phyloP scores from a whole-genome alignment of 2,113 vertebrate genomes.

The Lethenteron camtschaticum region DNA sequence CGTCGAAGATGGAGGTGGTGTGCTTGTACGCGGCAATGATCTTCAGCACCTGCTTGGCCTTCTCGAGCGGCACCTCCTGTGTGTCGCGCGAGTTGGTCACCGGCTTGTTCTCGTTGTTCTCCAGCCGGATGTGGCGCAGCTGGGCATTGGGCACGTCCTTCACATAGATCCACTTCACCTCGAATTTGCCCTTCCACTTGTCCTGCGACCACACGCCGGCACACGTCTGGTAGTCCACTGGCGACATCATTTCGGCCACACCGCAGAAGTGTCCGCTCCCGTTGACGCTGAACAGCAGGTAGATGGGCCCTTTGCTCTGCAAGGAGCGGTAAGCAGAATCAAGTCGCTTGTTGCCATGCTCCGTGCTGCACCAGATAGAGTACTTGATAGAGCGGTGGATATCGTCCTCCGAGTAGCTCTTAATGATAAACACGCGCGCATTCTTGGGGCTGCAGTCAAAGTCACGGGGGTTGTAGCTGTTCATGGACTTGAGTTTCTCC shows the following conservation, averaged over 20 bases:
- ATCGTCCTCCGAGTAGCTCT: constrained; percentile 93
- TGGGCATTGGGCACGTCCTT: constrained; percentile 99
- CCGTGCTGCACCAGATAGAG: constrained; percentile 95
- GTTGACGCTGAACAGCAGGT: constrained; percentile 88
- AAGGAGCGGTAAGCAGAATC: constrained; percentile 67
- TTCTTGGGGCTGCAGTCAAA: constrained; percentile 88
- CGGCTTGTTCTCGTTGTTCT: constrained; percentile 99
- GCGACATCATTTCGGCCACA: constrained; percentile 93
- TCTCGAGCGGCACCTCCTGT: constrained; percentile 96
- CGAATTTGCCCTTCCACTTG: constrained; percentile 99
- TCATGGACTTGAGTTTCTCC: constrained; percentile 73
- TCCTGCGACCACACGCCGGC: constrained; percentile 98
- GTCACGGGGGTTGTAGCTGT: constrained; percentile 91
- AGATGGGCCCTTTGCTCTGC: constrained; percentile 62
- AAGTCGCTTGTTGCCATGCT: constrained; percentile 80
- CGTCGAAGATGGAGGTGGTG: constrained; percentile 99
- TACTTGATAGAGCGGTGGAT: constrained; percentile 98
- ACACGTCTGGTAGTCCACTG: constrained; percentile 92
- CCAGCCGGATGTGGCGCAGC: constrained; percentile 90
- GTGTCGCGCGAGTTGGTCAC: constrained; percentile 99
- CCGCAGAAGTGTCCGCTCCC: constrained; percentile 96
- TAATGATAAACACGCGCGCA: constrained; percentile 86
- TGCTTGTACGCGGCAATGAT: constrained; percentile 99
- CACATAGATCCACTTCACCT: constrained; percentile 98
- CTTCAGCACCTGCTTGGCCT: constrained; percentile 97